Conservation (phyloP, 2,797 vertebrate species). For the Manis pentadactyla region DNA sequence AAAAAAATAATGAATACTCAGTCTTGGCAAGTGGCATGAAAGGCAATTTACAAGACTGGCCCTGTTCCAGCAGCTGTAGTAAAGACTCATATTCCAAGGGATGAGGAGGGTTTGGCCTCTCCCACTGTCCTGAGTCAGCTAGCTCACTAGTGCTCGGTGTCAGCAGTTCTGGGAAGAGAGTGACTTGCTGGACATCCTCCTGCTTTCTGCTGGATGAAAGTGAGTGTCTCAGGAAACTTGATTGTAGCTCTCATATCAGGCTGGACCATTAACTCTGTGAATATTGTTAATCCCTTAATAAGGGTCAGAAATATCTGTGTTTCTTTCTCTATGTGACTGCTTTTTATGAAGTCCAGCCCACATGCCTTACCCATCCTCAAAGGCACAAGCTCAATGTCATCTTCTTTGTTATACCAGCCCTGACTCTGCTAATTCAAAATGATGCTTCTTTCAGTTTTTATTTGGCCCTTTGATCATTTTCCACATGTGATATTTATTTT, state of each 20-base stretch:
- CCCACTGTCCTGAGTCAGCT: conserved; percentile 45
- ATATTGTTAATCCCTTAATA: background rate
- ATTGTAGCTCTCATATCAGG: background rate
- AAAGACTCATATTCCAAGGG: background rate
- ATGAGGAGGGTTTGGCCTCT: background rate
- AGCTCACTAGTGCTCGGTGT: background rate
- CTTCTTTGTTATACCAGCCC: background rate
- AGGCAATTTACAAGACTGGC: conserved; percentile 57
- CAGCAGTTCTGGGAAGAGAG: conserved; percentile 1
- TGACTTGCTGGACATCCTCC: conserved; percentile 21
- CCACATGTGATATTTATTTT: background rate
- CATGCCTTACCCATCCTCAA: background rate
- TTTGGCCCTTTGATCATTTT: background rate
- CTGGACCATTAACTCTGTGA: background rate
- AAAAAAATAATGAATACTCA: conserved; percentile 9
- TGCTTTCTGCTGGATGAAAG: conserved; percentile 25
- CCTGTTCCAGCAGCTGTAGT: conserved; percentile 6
- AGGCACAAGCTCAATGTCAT: background rate
- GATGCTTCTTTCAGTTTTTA: background rate
- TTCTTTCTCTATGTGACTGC: background rate
- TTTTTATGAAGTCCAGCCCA: background rate
- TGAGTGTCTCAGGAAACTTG: background rate
- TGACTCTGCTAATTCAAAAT: background rate
- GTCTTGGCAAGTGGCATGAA: conserved; percentile 46
- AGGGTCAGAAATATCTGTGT: background rate